Evolutionary conservation across 1,140 invertebrate genomes (phyloP), one percentile per base, ranked within the genome.

Genomic region (Pogonomyrmex californicus): DNA sequence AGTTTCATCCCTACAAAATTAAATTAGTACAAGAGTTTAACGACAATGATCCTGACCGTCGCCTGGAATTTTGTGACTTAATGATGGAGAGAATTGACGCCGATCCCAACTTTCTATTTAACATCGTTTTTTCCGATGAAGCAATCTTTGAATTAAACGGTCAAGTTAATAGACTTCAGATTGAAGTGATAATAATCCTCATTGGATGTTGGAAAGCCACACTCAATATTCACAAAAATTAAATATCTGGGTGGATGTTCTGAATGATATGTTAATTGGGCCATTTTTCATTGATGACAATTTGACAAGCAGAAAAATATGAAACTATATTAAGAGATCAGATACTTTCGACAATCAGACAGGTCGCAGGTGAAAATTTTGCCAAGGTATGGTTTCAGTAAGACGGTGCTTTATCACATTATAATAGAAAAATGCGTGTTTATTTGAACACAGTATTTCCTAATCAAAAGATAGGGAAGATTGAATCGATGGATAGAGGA

Each of bases 51-150:
- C 2, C 10, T 23, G n/a, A 66, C 12, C 41, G 38, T 44, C 6
- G 41, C 9, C 0, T 23, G n/a, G 17, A 47, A 66, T 66, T 66
- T 66, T 66, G 17, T 23, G 38, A 66, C 0, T 4, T 66, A 6
- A 66, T 44, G 62, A 63, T 63, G 36, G 4, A 6, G 17, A 17
- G 6, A 44, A 66, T 66, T 66, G 38, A 63, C 6, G 23, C 23
- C 4, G 17, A 44, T 9, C 63, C 17, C 1, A 66, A 66, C 63
- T 66, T 66, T 9, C 17, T 66, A 2, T 44, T 3, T 12, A 66
- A 66, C 23, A 63, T 38, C 6, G 60, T 38, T 63, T 63, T n/a
- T 63, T n/a, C 38, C 9, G 33, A 63, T 12, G 60, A 63, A 63
- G 60, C 17, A 36, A 38, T 33, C 4, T 38, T 63, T 63, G 6